Conservation (phyloP, 2,797 vertebrate species). For the Pyrrhura leucotis region DNA sequence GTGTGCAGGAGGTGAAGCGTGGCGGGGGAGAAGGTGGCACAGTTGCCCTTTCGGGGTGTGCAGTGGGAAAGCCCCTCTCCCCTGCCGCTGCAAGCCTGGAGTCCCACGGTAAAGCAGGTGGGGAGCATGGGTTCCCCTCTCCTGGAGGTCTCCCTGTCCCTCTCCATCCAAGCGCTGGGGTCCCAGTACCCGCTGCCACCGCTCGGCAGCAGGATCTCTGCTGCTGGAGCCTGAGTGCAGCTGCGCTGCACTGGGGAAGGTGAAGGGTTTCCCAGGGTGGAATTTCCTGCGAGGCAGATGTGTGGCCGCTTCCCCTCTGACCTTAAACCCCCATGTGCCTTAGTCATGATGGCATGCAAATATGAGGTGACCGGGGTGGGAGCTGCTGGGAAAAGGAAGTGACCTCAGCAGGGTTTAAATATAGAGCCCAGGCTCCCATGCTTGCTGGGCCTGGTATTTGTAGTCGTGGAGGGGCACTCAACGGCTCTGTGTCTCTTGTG, state of each 20-base stretch:
- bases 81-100: rapidly evolving
- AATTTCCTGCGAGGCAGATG: constrained; percentile 59
- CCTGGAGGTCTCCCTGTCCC: background rate
- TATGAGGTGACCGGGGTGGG: background rate
- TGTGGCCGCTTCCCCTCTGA: background rate
- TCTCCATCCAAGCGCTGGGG: background rate
- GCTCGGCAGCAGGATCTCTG: background rate
- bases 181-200: background rate
- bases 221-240: background rate
- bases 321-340: constrained; percentile 50
- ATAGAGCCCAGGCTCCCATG: constrained; percentile 25
- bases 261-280: constrained; percentile 53
- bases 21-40: background rate
- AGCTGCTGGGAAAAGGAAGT: constrained; percentile 64
- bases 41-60: background rate
- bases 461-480: background rate
- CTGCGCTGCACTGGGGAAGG: background rate
- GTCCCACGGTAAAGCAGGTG: background rate
- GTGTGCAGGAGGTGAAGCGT: rapidly evolving
- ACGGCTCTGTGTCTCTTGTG: background rate
- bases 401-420: constrained; percentile 62
- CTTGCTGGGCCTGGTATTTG: background rate
- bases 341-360: constrained; percentile 60
- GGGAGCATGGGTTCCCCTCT: background rate
- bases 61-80: background rate